phyloP scores from a whole-genome alignment of 2,113 vertebrate genomes.

The Zosterops hypoxanthus region DNA sequence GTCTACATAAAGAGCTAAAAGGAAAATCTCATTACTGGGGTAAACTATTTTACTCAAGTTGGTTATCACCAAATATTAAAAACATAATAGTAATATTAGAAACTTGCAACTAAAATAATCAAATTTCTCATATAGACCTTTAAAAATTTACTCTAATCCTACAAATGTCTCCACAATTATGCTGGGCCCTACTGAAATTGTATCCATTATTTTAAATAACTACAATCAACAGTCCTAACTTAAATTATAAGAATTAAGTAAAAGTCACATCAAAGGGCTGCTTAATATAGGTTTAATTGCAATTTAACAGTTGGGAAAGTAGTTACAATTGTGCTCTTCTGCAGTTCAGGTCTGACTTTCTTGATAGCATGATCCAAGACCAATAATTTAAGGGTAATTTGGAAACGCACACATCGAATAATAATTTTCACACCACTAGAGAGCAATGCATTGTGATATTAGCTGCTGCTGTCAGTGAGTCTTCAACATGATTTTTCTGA shows the following conservation, averaged over 20 bases:
- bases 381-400: slow-evolving; percentile 45
- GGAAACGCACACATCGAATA: slow-evolving; percentile 28
- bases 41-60: neutral
- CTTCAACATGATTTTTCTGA: neutral
- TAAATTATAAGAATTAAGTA: neutral
- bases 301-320: neutral
- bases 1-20: neutral
- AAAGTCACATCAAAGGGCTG: neutral
- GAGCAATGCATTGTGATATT: slow-evolving; percentile 8
- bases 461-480: slow-evolving; percentile 5
- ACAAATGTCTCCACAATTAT: neutral
- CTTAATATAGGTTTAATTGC: neutral
- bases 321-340: slow-evolving; percentile 37
- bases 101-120: neutral
- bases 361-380: neutral
- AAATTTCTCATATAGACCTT: neutral
- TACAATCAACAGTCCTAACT: neutral
- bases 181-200: neutral
- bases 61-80: neutral
- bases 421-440: slow-evolving; percentile 42
- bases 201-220: neutral
- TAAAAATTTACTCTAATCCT: neutral
- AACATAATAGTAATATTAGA: neutral
- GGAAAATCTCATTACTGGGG: neutral
- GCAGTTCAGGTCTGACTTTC: slow-evolving; percentile 5